A percentile compares a stretch with the other conserved stretches of the same genome.
Conservation (phyloP, 2,113 vertebrate species). For the Asarcornis scutulata region DNA sequence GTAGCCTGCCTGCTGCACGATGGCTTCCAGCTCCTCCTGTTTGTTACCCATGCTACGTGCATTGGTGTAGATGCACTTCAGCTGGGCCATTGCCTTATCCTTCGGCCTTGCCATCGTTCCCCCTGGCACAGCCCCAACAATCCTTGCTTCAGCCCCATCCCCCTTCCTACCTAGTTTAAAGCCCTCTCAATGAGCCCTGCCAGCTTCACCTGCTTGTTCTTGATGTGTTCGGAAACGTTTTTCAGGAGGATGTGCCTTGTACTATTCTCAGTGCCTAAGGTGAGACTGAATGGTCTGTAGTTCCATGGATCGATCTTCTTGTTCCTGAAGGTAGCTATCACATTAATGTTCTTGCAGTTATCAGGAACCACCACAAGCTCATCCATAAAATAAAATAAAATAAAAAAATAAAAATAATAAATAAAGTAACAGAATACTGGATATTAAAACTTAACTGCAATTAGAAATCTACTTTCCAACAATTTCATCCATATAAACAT, state of each 20-base stretch:
- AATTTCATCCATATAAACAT: background rate
- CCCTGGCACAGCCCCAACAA: no score
- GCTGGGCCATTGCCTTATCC: no score
- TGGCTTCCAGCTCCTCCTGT: no score
- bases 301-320: background rate
- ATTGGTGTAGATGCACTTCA: no score
- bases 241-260: background rate
- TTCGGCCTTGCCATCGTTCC: no score
- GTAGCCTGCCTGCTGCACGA: no score
- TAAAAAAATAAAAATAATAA: no score
- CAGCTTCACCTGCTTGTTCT: background rate
- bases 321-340: background rate
- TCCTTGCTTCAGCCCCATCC: no score
- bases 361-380: background rate
- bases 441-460: background rate
- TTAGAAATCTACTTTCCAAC: background rate
- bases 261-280: background rate
- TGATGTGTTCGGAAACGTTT: background rate
- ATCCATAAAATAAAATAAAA: background rate
- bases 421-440: background rate
- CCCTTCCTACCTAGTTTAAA: no score
- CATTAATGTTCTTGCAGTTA: background rate
- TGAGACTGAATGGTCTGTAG: background rate
- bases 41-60: no score
- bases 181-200: no score